Evolutionary conservation across 2,797 vertebrate species (phyloP).

Genomic region (Sciurus carolinensis): DNA sequence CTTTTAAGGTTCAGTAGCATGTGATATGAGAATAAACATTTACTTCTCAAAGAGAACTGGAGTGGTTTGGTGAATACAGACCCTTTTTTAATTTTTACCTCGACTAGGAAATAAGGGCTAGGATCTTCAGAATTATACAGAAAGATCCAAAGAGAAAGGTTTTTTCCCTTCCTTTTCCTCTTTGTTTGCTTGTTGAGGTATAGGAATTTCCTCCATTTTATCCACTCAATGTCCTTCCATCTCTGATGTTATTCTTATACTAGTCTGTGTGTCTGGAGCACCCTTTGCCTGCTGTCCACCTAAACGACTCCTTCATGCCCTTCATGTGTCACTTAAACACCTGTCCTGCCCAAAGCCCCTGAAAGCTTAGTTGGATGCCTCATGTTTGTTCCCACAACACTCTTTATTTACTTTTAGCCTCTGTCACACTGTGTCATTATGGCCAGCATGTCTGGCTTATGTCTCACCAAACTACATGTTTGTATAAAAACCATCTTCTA

Average conservation of each 20-base stretch:
- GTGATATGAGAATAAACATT: neutral
- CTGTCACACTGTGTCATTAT: neutral
- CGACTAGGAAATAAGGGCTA: neutral
- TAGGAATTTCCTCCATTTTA: neutral
- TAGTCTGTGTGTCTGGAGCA: neutral
- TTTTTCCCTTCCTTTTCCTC: fast-evolving
- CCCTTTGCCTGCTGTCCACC: neutral
- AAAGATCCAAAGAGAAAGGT: neutral
- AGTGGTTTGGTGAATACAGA: neutral
- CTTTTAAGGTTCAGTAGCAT: neutral
- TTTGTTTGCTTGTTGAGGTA: neutral
- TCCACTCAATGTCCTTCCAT: neutral
- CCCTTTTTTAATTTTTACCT: constrained; percentile 25
- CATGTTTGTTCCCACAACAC: neutral
- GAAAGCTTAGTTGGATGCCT: neutral
- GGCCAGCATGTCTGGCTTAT: neutral
- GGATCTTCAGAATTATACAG: constrained; percentile 23
- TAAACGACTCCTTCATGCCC: neutral
- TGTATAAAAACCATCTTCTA: neutral
- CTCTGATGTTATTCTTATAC: neutral
- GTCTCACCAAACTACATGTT: neutral
- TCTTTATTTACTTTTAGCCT: neutral
- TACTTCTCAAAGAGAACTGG: neutral
- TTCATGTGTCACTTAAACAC: neutral
- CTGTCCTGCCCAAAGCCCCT: neutral